These are phyloP conservation scores for Ophion slaviceki DNA, from an alignment of 2,888 invertebrate species.

Conservation along the genomic window DNA sequence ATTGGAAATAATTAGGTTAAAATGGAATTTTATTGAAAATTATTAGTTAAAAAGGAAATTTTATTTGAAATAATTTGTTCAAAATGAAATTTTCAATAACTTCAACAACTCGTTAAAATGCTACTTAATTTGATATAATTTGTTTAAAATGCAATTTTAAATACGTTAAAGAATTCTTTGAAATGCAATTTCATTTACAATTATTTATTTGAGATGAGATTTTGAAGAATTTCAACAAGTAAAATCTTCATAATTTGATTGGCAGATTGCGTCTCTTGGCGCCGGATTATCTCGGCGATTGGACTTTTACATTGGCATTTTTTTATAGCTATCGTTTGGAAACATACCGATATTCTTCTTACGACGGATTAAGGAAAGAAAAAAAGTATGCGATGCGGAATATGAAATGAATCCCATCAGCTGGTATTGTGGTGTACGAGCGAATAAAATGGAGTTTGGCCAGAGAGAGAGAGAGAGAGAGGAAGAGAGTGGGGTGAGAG, in stretches of 20 bases:
- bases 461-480: conserved; percentile 5
- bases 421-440: conserved; percentile 28
- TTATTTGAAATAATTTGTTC: not conserved
- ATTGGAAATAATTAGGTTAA: no score
- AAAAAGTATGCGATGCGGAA: conserved; percentile 11
- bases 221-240: no score
- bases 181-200: not conserved
- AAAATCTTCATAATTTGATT: no score
- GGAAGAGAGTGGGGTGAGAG: conserved; percentile 13
- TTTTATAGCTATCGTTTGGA: not conserved
- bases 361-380: not conserved
- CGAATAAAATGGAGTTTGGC: conserved; percentile 17
- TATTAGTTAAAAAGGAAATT: not conserved
- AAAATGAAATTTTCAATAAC: not conserved
- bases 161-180: not conserved
- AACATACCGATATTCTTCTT: conserved; percentile 2
- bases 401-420: conserved; percentile 42
- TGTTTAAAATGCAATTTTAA: no score
- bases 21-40: no score
- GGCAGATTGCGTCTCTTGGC: not conserved
- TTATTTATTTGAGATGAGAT: no score
- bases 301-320: not conserved
- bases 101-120: no score
- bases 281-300: not conserved
- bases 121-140: no score